Percentiles rank a stretch among this genome's conserved stretches.
Conservation (phyloP, 2,113 vertebrate species). For the Conger conger region DNA sequence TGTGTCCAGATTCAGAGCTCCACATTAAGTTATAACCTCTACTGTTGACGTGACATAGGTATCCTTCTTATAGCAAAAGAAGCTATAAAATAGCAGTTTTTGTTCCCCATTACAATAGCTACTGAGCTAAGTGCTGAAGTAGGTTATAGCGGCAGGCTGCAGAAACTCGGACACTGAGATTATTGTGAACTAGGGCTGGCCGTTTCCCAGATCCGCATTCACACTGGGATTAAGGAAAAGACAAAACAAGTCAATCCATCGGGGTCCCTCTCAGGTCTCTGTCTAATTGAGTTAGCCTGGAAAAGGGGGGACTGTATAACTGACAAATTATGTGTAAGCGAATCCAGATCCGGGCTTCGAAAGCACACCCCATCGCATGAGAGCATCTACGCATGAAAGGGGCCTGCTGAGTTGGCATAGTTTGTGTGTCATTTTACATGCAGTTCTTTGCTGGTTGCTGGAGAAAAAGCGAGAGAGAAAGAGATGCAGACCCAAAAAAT, state of each 20-base stretch:
- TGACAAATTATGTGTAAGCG: slow-evolving; percentile 12
- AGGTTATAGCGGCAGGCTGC: background rate
- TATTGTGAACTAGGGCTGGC: background rate
- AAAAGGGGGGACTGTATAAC: background rate
- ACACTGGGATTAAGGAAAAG: slow-evolving; percentile 11
- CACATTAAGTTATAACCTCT: background rate
- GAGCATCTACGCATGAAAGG: background rate
- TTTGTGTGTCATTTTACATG: background rate
- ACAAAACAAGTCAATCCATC: slow-evolving; percentile 8
- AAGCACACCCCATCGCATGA: background rate
- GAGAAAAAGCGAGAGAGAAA: background rate
- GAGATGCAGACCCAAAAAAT: background rate
- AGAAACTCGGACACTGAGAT: background rate
- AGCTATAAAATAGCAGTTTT: background rate
- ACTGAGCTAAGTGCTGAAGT: background rate
- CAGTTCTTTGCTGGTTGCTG: background rate
- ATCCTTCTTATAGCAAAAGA: background rate
- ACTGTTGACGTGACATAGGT: background rate
- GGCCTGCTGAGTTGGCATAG: background rate
- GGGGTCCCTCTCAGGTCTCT: background rate
- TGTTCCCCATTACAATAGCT: background rate
- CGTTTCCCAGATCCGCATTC: background rate
- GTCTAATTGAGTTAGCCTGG: background rate
- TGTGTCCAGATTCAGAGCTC: background rate
- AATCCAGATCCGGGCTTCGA: background rate